phyloP scores from a whole-genome alignment of 2,888 invertebrate species.

The Coleophora deauratella region DNA sequence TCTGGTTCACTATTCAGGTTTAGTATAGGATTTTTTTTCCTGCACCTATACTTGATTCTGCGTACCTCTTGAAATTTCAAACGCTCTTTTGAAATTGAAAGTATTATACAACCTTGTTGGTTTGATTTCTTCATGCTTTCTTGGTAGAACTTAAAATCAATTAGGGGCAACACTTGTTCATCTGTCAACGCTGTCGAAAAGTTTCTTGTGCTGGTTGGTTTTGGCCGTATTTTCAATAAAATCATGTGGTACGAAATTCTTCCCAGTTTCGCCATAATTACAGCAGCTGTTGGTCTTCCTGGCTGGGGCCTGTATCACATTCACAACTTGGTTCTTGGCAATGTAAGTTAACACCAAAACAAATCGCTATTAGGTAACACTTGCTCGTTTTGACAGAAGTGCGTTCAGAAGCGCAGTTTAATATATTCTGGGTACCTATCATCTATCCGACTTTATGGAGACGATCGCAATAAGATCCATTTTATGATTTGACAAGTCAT shows the following conservation, averaged over 20 bases:
- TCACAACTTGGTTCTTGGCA: slow-evolving; percentile 76
- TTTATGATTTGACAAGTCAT: too few relatives aligned
- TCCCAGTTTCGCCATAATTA: slow-evolving; percentile 76
- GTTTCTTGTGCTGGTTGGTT: slow-evolving; percentile 20
- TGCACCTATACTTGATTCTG: too few relatives aligned
- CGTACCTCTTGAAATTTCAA: too few relatives aligned
- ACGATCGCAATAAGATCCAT: too few relatives aligned
- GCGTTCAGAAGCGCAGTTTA: too few relatives aligned
- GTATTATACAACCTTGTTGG: too few relatives aligned
- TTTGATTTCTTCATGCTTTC: background rate
- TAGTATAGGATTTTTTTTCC: too few relatives aligned
- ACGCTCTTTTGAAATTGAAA: too few relatives aligned
- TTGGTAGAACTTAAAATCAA: slow-evolving; percentile 15
- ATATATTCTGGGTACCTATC: too few relatives aligned
- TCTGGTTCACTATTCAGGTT: too few relatives aligned
- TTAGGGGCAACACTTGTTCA: slow-evolving; percentile 28
- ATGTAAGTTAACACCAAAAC: slow-evolving; percentile 66
- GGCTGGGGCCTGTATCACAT: slow-evolving; percentile 76
- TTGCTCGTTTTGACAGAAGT: too few relatives aligned
- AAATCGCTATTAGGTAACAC: slow-evolving; percentile 44
- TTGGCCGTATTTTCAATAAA: slow-evolving; percentile 11
- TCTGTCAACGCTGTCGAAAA: slow-evolving; percentile 12
- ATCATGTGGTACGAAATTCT: slow-evolving; percentile 84
- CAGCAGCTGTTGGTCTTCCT: slow-evolving; percentile 74
- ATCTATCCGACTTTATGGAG: too few relatives aligned